phyloP scores from a whole-genome alignment of 2,113 vertebrate genomes.

The pig (Sus scrofa) region DNA sequence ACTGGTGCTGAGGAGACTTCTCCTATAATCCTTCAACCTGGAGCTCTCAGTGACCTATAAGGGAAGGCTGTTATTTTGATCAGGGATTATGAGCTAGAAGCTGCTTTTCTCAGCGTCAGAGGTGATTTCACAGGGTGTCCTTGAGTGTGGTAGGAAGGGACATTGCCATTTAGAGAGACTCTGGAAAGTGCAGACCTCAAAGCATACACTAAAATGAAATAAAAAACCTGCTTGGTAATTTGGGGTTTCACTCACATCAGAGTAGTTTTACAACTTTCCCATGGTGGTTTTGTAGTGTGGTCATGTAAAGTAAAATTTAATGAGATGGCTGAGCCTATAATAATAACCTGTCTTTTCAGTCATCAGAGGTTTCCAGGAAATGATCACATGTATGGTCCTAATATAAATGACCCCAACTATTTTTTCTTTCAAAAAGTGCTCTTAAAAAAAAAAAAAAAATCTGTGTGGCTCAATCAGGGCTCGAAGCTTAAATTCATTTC shows the following conservation, averaged over 20 bases:
- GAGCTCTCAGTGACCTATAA: neutral
- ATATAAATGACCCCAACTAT: neutral
- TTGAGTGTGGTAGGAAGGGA: neutral
- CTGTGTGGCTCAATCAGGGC: neutral
- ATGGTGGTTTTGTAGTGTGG: neutral
- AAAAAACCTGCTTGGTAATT: neutral
- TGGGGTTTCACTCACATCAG: neutral
- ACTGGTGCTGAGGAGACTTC: neutral
- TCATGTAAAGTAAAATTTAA: neutral
- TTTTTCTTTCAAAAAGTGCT: neutral
- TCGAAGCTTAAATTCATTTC: neutral
- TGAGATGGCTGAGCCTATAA: neutral
- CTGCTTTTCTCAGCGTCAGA: neutral
- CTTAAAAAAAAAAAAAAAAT: neutral
- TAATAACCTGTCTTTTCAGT: neutral
- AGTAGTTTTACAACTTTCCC: neutral
- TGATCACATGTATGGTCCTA: fast-evolving
- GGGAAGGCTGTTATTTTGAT: neutral
- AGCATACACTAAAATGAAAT: neutral
- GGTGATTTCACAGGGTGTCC: neutral
- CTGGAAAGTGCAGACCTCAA: neutral
- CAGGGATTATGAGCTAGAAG: neutral
- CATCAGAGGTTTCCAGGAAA: neutral
- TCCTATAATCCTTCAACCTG: neutral
- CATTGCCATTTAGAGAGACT: neutral